A percentile compares a stretch with the other conserved stretches of the same genome.
Conservation (phyloP, 2,797 vertebrate genomes). For the Carapus acus region DNA sequence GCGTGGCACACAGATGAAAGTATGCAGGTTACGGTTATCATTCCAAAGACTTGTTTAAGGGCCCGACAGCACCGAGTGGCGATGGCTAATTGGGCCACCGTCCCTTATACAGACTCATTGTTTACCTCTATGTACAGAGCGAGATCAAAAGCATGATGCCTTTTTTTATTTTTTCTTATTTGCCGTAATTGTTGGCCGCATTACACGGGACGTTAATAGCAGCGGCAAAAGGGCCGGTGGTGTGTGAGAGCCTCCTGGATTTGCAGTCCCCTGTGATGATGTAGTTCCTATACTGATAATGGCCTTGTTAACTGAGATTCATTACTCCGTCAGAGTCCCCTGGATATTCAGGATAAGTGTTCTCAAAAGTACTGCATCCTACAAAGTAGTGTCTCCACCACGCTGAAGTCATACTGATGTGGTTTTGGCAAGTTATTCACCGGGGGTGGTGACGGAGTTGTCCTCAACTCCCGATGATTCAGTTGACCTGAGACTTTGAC, state of each 20-base stretch:
- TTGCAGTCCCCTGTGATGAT: constrained; percentile 50
- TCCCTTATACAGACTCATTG: constrained; percentile 43
- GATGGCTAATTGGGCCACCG: constrained; percentile 54
- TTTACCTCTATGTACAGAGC: constrained; percentile 48
- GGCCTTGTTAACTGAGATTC: constrained; percentile 67
- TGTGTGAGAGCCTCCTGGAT: constrained; percentile 42
- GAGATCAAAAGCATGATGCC: constrained; percentile 30
- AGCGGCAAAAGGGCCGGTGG: constrained; percentile 48
- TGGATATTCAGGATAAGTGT: constrained; percentile 53
- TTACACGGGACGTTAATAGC: constrained; percentile 48
- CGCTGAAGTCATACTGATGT: constrained; percentile 57
- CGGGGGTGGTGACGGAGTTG: constrained; percentile 52
- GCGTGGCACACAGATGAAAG: constrained; percentile 61
- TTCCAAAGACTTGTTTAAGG: constrained; percentile 52
- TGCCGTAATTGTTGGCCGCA: constrained; percentile 27
- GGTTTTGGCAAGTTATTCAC: constrained; percentile 52
- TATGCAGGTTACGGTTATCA: constrained; percentile 56
- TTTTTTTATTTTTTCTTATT: constrained; percentile 28
- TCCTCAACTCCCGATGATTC: constrained; percentile 61
- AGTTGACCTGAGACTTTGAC: constrained; percentile 58
- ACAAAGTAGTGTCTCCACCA: constrained; percentile 33
- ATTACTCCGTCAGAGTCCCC: constrained; percentile 57
- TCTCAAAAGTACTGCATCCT: constrained; percentile 18
- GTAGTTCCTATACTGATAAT: constrained; percentile 57
- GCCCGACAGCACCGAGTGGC: constrained; percentile 42